Base-by-base conservation (phyloP, 1,140 invertebrate genomes). In the Hesperophylax magnus region DNA sequence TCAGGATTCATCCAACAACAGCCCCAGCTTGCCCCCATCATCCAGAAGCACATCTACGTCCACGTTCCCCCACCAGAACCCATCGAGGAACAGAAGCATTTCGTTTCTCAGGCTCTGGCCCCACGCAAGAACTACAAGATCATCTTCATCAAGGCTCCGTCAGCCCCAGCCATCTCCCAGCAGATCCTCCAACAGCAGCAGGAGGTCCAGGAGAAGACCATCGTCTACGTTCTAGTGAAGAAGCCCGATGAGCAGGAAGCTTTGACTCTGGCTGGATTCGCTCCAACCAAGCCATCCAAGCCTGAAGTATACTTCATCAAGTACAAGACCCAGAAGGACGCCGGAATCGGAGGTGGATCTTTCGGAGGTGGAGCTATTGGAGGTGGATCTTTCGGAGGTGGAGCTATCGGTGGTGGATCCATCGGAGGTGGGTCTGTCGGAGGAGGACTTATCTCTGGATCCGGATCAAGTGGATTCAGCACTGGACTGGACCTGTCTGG, bases 271-370 rank as follows among this genome's bases (percentile, higher is more conserved):
- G 94, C 94, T 15, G 94, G 94, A 11, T 90, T 93, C 31, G 92
- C 93, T 0, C 95, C 95, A 7, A 96, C 95, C 58, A 93, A 95
- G 85, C 95, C 95, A 60, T 93, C 93, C 87, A 96, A 96, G 92
- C 95, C 95, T 39, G 95, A 96, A 90, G 95, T 96, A 61, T 96
- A 96, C 92, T 96, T 95, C 92, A 96, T 96, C 93, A 94, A 95
- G 80, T 96, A 96, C 93, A 95, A 95, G 91, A 94, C 94, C 71
- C 94, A 95, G 90, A 93, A 92, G 88, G 91, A 93, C 81, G 78
- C 85, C 17, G 20, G 20, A 54, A 22, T 6, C 34, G 71, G 71
- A 54, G n/a, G 84, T 71, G 84, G 85, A n/a, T 89, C 86, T 14
- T 75, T 86, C 15, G 86, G 85, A 47, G 87, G 86, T 9, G 86